Conservation (phyloP, 2,113 vertebrate species). For the Candoia aspera region DNA sequence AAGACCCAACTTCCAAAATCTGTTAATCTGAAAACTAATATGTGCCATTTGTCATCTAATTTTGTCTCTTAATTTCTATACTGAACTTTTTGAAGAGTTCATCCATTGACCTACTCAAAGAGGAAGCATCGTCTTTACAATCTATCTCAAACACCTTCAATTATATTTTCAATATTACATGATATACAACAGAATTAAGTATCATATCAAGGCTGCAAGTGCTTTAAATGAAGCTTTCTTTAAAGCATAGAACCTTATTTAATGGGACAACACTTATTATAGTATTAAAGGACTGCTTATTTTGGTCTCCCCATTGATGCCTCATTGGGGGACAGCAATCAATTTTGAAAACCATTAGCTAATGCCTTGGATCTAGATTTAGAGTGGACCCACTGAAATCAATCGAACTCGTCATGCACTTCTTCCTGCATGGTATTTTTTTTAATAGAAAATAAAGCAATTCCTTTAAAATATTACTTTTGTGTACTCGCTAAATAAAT, state of each 20-base stretch:
- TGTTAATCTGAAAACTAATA: slow-evolving; percentile 53
- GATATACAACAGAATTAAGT: not conserved
- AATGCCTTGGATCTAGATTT: not conserved
- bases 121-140: slow-evolving; percentile 22
- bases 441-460: slow-evolving; percentile 7
- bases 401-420: not conserved
- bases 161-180: slow-evolving; percentile 41
- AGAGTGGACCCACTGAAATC: not conserved
- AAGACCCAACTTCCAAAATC: slow-evolving; percentile 53
- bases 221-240: slow-evolving; percentile 19
- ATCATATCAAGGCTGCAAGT: not conserved
- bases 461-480: slow-evolving; percentile 38
- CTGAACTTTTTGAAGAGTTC: slow-evolving; percentile 38
- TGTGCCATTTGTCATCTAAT: slow-evolving; percentile 19
- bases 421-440: slow-evolving; percentile 1
- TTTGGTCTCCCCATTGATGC: slow-evolving; percentile 45
- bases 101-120: slow-evolving; percentile 38
- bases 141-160: slow-evolving; percentile 44
- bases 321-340: slow-evolving; percentile 37
- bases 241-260: slow-evolving; percentile 19
- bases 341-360: not conserved
- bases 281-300: not conserved
- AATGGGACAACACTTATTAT: not conserved
- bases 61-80: slow-evolving; percentile 39
- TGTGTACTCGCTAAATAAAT: not conserved